Conservation (phyloP, 2,797 vertebrate genomes). For the Pelobates cultripes region DNA sequence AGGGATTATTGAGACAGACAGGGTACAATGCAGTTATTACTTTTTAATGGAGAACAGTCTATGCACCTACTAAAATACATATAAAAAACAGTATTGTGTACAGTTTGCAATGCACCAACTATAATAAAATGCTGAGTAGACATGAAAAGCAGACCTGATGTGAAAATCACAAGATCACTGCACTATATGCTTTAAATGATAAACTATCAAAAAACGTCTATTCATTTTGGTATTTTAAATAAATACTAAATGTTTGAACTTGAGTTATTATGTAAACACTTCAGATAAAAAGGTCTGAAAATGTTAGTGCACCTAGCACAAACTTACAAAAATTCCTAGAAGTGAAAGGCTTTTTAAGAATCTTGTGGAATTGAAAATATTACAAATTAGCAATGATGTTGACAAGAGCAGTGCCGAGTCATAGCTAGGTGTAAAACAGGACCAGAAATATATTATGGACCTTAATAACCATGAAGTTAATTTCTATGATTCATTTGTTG, state of each 20-base stretch:
- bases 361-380: background rate
- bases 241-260: slow-evolving; percentile 7
- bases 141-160: background rate
- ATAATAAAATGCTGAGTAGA: background rate
- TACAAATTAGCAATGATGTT: background rate
- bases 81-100: slow-evolving; percentile 2
- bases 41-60: background rate
- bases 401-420: too few relatives aligned
- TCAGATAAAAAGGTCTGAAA: background rate
- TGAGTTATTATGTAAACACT: background rate
- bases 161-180: background rate
- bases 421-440: background rate
- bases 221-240: slow-evolving; percentile 20
- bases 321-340: background rate
- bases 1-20: too few relatives aligned
- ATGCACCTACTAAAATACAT: background rate
- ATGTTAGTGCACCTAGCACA: background rate
- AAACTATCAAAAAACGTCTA: background rate
- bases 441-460: background rate
- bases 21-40: too few relatives aligned
- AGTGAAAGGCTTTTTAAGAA: background rate
- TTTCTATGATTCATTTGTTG: background rate
- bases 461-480: background rate
- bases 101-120: background rate
- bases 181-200: background rate